A percentile compares a stretch with the other conserved stretches of the same genome.
These are phyloP conservation scores for Dryobates pubescens DNA, from an alignment of 2,797 vertebrate genomes.

Conservation along the genomic window DNA sequence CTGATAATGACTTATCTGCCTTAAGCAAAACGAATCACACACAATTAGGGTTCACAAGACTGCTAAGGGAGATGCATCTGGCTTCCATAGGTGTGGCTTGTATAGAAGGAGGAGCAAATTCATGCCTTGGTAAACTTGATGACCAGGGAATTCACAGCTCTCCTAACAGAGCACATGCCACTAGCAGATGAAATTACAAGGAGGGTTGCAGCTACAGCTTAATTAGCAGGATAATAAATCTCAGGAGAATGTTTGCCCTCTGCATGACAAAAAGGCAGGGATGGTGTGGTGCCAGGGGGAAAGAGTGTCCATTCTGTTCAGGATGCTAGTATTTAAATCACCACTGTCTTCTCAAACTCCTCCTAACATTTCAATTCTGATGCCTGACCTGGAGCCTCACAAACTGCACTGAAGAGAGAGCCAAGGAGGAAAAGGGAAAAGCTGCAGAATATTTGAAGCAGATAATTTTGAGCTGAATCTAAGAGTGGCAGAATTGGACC, in stretches of 20 bases:
- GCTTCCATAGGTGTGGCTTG: background rate
- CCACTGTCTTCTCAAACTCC: background rate
- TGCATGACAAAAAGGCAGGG: background rate
- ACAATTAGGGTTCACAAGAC: background rate
- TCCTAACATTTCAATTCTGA: background rate
- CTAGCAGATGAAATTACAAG: background rate
- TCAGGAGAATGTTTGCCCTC: background rate
- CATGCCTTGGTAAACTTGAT: background rate
- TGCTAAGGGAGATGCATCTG: background rate
- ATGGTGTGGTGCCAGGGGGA: rapidly evolving
- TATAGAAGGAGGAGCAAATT: background rate
- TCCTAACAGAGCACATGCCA: background rate
- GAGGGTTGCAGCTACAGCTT: background rate
- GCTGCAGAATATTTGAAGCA: background rate
- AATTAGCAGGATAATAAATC: conserved; percentile 15
- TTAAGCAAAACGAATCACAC: background rate
- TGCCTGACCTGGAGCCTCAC: background rate
- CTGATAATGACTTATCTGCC: background rate
- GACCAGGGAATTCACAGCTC: background rate
- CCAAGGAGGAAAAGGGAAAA: background rate
- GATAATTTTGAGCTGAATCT: background rate
- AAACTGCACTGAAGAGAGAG: background rate
- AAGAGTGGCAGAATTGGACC: background rate
- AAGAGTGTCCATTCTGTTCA: background rate
- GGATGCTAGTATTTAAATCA: background rate